Percentiles rank a stretch among this genome's conserved stretches.
These are phyloP conservation scores for Dicaeum eximium DNA, from an alignment of 2,113 vertebrate genomes.

Conservation along the genomic window DNA sequence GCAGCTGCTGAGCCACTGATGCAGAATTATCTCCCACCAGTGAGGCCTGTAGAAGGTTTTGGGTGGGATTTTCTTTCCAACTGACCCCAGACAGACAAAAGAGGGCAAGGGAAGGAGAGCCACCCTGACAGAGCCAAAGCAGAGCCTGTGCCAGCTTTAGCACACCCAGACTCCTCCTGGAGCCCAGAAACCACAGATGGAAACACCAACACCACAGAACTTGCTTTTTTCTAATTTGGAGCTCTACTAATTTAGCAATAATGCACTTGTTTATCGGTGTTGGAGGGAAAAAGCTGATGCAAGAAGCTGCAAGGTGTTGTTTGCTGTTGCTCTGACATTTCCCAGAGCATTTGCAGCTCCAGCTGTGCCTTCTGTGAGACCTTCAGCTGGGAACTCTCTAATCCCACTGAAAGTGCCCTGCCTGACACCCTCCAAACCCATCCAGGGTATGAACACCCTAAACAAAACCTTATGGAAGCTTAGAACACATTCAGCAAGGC, in stretches of 20 bases:
- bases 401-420: constrained; percentile 23
- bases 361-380: background rate
- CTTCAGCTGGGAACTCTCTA: constrained; percentile 58
- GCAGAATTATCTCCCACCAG: background rate
- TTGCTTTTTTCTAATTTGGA: background rate
- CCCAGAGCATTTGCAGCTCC: background rate
- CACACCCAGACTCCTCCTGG: background rate
- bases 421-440: constrained; percentile 36
- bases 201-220: background rate
- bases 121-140: background rate
- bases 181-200: background rate
- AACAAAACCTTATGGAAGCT: background rate
- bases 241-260: background rate
- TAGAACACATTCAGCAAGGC: constrained; percentile 5
- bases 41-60: rapidly evolving
- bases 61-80: background rate
- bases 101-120: background rate
- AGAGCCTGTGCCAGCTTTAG: background rate
- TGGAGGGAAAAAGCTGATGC: constrained; percentile 58
- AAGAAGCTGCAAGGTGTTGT: constrained; percentile 56
- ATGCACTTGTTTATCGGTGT: constrained; percentile 52
- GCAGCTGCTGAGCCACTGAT: background rate
- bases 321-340: background rate
- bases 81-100: background rate
- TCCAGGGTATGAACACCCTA: background rate